Conservation (phyloP, 2,797 vertebrate species). For the Parotocinclus haroldoi region DNA sequence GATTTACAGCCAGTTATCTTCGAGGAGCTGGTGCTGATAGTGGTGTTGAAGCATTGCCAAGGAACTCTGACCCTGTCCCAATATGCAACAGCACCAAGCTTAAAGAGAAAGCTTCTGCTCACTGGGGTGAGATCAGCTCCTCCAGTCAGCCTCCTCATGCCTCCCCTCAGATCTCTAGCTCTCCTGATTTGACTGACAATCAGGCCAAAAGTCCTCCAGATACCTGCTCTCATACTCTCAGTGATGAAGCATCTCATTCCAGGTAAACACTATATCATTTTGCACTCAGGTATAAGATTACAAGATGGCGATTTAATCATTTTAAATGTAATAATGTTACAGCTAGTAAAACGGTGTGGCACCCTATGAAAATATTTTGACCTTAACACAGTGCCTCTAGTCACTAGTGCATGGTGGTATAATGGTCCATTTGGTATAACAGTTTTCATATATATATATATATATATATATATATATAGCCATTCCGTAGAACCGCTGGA, state of each 20-base stretch:
- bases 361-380: no score
- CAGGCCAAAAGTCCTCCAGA: constrained; percentile 79
- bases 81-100: constrained; percentile 65
- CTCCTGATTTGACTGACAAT: constrained; percentile 61
- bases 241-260: constrained; percentile 81
- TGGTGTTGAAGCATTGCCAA: constrained; percentile 85
- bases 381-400: no score
- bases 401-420: no score
- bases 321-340: no score
- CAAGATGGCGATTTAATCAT: no score
- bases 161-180: constrained; percentile 61
- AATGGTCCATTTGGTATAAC: no score
- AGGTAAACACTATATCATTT: constrained; percentile 61
- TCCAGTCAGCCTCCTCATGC: constrained; percentile 68
- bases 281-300: no score
- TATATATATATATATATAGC: no score
- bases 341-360: no score
- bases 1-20: constrained; percentile 77
- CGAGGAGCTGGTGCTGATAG: constrained; percentile 87
- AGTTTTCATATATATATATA: no score
- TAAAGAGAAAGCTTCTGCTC: constrained; percentile 77
- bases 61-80: constrained; percentile 78
- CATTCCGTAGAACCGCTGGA: no score
- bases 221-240: constrained; percentile 76
- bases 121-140: constrained; percentile 81